Evolutionary conservation across 2,888 invertebrate species (phyloP).

Genomic region (Salticus scenicus): DNA sequence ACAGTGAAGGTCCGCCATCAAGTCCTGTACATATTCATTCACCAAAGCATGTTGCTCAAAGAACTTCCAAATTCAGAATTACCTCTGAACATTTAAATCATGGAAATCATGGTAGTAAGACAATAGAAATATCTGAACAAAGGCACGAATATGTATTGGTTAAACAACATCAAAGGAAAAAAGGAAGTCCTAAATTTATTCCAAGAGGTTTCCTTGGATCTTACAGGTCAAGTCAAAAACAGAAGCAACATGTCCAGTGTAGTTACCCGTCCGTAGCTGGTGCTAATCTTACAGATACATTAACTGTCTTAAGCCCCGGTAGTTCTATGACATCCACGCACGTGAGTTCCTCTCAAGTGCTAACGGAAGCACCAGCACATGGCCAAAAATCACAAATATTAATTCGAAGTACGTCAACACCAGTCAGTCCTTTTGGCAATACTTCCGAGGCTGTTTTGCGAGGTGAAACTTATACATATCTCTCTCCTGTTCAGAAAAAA

Average conservation of each 20-base stretch:
- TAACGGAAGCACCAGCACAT: constrained; percentile 14
- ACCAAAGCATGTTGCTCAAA: constrained; percentile 49
- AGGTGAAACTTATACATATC: constrained; percentile 41
- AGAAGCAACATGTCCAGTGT: constrained; percentile 33
- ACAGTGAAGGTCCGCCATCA: constrained; percentile 56
- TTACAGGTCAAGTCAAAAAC: constrained; percentile 27
- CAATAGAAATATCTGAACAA: constrained; percentile 29
- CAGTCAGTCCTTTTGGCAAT: constrained; percentile 44
- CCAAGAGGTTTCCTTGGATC: constrained; percentile 32
- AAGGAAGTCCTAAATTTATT: constrained; percentile 55
- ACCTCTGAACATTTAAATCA: constrained; percentile 25
- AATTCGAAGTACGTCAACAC: constrained; percentile 59
- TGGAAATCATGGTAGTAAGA: constrained; percentile 1
- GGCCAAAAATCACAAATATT: constrained; percentile 44
- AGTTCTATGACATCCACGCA: constrained; percentile 27
- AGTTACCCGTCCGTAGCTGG: constrained; percentile 38
- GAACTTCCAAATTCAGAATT: constrained; percentile 47
- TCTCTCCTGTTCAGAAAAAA: constrained; percentile 37
- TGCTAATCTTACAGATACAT: constrained; percentile 15
- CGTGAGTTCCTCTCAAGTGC: constrained; percentile 24
- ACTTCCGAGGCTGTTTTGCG: constrained; percentile 24
- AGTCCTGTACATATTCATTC: constrained; percentile 44
- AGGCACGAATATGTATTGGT: constrained; percentile 36
- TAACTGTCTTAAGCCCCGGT: constrained; percentile 32
- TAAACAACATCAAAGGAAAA: constrained; percentile 55